Conservation (phyloP, 2,888 invertebrate species). For the Sphinx pinastri region DNA sequence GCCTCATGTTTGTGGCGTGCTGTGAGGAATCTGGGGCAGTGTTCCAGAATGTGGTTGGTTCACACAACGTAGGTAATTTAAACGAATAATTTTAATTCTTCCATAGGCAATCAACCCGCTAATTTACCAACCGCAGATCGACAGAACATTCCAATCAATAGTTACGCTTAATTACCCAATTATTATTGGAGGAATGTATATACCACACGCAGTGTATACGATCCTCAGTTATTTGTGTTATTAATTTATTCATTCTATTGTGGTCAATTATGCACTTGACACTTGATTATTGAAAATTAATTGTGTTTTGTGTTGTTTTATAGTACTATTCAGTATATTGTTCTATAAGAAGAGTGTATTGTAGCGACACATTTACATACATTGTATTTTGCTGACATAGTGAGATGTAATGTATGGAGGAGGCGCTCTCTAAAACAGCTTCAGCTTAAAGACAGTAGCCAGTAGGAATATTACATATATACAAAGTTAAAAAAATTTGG, state of each 20-base stretch:
- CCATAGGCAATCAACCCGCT: slow-evolving; percentile 39
- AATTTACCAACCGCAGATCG: slow-evolving; percentile 52
- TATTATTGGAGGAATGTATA: slow-evolving; percentile 27
- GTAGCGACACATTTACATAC: not conserved
- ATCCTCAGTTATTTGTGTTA: slow-evolving; percentile 17
- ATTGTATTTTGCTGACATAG: not conserved
- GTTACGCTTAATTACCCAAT: slow-evolving; percentile 46
- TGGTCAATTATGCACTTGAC: slow-evolving; percentile 10
- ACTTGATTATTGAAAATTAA: slow-evolving; percentile 21
- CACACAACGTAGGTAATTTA: slow-evolving; percentile 21
- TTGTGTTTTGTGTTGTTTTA: not conserved
- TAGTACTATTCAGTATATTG: not conserved
- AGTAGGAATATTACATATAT: not conserved
- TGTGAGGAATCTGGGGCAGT: no score
- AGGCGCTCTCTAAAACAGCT: not conserved
- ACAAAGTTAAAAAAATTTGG: no score
- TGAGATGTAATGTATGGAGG: not conserved
- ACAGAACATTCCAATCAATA: slow-evolving; percentile 46
- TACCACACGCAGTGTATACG: not conserved
- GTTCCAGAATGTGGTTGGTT: no score
- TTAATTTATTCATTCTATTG: slow-evolving; percentile 16
- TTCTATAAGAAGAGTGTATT: not conserved
- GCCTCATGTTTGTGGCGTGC: no score
- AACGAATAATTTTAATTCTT: slow-evolving; percentile 33
- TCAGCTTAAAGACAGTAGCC: not conserved